Base-by-base conservation (phyloP, 2,113 vertebrate genomes). In the Oreochromis tanganicae region DNA sequence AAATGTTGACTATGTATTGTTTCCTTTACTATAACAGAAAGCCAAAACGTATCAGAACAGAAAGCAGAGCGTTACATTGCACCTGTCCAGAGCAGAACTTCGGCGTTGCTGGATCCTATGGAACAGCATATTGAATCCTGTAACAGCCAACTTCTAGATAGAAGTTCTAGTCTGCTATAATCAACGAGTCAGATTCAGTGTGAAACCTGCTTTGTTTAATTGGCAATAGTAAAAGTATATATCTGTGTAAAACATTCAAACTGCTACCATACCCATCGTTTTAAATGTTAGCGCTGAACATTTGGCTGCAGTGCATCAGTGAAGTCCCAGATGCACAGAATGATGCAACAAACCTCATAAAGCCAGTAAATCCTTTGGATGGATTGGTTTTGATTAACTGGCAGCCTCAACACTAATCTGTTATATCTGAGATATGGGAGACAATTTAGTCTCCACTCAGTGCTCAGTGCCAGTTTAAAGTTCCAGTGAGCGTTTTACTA, bases 331-430 rank as follows among this genome's bases (percentile, higher is more conserved):
- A 66, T 48, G 24, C 6, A 17, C 32, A 21, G 27, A 13, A 71
- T 89, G 83, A 91, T 80, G 81, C 81, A 86, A 91, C 66, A 17
- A 21, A 24, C 79, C 43, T 88, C 27, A 81, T 86, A 85, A 91
- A 90, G 12, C 57, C 29, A 34, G 46, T 73, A 91, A 91, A 92
- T 89, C 89, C 91, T 88, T 48, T 12, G 55, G 4, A 85, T 32
- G 9, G 57, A 29, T 24, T 59, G 3, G 38, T 89, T 92, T 86
- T 90, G 91, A 95, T 94, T 80, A 92, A 82, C 90, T 85, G 80
- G 87, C 87, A 78, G 71, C 81, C 85, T 83, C 6, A 46, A 71
- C 83, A 55, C 82, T 92, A 92, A 93, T 93, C 87, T 89, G 86
- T 6, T 63, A 52, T 78, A 32, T 71, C 78, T 90, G 80, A 87